These are phyloP conservation scores for Pleuronectes platessa DNA, from an alignment of 2,113 vertebrate genomes.

Conservation along the genomic window DNA sequence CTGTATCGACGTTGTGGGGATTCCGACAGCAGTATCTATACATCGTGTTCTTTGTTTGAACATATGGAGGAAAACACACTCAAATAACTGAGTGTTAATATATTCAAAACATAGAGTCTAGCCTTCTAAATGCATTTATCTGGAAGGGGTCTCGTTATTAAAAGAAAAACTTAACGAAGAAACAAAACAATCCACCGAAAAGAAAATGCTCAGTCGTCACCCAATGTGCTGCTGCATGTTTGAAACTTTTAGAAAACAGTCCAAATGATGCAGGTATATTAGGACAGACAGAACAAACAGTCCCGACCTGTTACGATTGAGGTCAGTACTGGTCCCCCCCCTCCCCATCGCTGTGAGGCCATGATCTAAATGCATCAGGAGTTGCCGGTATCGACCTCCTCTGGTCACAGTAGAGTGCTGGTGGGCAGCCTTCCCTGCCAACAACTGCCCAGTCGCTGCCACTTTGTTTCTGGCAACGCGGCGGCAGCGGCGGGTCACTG, in stretches of 20 bases:
- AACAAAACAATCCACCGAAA: not conserved
- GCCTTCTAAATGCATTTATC: not conserved
- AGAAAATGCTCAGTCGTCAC: not conserved
- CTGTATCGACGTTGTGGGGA: slow-evolving; percentile 15
- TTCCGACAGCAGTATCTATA: slow-evolving; percentile 4
- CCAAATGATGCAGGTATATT: not conserved
- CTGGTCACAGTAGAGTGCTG: slow-evolving; percentile 18
- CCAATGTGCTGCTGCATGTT: not conserved
- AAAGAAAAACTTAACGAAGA: not conserved
- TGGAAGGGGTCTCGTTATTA: not conserved
- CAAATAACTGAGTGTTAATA: not conserved
- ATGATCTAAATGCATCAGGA: slow-evolving; percentile 55
- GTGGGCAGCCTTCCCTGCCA: slow-evolving; percentile 34
- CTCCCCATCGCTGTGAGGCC: not conserved
- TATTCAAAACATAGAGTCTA: not conserved
- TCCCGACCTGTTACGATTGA: not conserved
- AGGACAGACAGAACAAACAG: not conserved
- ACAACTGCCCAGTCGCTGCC: slow-evolving; percentile 28
- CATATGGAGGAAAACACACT: not conserved
- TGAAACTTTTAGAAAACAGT: not conserved
- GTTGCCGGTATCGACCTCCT: slow-evolving; percentile 55
- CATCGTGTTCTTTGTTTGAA: slow-evolving; percentile 16
- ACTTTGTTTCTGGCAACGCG: slow-evolving; percentile 41
- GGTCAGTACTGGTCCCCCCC: slow-evolving; percentile 6
- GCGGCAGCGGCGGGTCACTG: slow-evolving; percentile 46